These are phyloP conservation scores for Taurulus bubalis DNA, from an alignment of 2,113 vertebrate species.

Conservation along the genomic window DNA sequence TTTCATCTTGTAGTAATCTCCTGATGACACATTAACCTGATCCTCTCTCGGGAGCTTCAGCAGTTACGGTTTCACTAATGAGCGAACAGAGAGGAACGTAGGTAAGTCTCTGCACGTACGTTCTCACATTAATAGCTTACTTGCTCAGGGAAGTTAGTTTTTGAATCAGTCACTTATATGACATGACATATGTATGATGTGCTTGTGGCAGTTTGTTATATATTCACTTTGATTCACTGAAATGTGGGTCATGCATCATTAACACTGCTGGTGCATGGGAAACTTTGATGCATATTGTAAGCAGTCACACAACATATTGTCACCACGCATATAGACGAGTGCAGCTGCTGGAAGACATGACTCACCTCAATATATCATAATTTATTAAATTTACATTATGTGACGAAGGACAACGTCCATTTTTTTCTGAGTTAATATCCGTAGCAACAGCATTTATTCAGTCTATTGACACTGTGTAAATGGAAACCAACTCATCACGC, in stretches of 20 bases:
- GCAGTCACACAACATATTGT: conserved; percentile 9
- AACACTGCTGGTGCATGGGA: background rate
- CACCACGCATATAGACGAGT: conserved; percentile 24
- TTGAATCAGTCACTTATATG: conserved; percentile 43
- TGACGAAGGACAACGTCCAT: conserved; percentile 4
- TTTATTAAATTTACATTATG: background rate
- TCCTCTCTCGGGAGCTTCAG: conserved; percentile 48
- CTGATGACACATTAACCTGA: conserved; percentile 71
- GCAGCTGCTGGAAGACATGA: conserved; percentile 48
- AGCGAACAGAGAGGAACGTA: conserved; percentile 16
- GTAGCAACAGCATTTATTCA: conserved; percentile 37
- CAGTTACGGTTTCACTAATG: conserved; percentile 50
- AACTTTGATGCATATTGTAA: conserved; percentile 15
- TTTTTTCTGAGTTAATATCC: conserved; percentile 5
- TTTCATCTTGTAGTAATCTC: conserved; percentile 72
- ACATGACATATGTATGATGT: conserved; percentile 4
- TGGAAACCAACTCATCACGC: conserved; percentile 40
- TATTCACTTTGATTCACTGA: conserved; percentile 33
- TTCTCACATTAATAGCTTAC: background rate
- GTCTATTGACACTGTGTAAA: conserved; percentile 48
- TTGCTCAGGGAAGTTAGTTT: background rate
- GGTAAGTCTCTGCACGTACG: background rate
- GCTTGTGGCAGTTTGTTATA: conserved; percentile 26
- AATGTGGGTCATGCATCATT: conserved; percentile 23
- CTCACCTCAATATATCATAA: conserved; percentile 30